phyloP scores from a whole-genome alignment of 1,140 invertebrate genomes.

The Drosophila baimaii region DNA sequence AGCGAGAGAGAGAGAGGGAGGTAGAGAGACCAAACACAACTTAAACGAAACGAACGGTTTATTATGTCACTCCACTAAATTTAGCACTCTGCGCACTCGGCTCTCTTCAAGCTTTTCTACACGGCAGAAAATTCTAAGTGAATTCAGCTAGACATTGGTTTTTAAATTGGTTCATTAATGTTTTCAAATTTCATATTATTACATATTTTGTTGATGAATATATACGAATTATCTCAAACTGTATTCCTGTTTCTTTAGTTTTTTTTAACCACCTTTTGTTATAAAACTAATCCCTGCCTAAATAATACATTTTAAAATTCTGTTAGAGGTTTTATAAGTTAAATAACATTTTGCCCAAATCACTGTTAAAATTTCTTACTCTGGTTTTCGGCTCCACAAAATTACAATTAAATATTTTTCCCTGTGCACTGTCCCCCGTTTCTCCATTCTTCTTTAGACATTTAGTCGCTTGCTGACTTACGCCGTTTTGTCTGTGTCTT shows the following conservation, averaged over 20 bases:
- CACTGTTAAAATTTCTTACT: background rate
- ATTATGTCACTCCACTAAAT: slow-evolving; percentile 80
- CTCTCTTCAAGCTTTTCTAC: slow-evolving; percentile 38
- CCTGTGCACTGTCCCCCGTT: slow-evolving; percentile 3
- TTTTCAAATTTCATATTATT: background rate
- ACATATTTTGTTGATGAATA: background rate
- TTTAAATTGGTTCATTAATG: background rate
- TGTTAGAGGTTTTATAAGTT: no score
- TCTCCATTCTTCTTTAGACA: slow-evolving; percentile 21
- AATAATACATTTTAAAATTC: no score
- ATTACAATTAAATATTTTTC: slow-evolving; percentile 1
- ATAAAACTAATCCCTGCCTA: no score
- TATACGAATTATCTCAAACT: background rate
- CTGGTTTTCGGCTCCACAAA: background rate
- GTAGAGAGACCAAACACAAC: slow-evolving; percentile 58
- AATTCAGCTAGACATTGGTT: background rate
- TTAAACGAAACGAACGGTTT: slow-evolving; percentile 61
- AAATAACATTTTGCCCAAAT: background rate
- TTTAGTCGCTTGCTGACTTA: slow-evolving; percentile 38
- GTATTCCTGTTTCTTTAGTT: no score
- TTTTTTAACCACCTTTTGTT: no score
- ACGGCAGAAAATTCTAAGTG: background rate
- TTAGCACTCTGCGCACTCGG: slow-evolving; percentile 63
- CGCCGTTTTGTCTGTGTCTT: slow-evolving; percentile 24
- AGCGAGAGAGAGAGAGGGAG: background rate